Percentiles rank a stretch among this genome's conserved stretches.
Conservation (phyloP, 2,113 vertebrate species). For the Spermophilus dauricus region DNA sequence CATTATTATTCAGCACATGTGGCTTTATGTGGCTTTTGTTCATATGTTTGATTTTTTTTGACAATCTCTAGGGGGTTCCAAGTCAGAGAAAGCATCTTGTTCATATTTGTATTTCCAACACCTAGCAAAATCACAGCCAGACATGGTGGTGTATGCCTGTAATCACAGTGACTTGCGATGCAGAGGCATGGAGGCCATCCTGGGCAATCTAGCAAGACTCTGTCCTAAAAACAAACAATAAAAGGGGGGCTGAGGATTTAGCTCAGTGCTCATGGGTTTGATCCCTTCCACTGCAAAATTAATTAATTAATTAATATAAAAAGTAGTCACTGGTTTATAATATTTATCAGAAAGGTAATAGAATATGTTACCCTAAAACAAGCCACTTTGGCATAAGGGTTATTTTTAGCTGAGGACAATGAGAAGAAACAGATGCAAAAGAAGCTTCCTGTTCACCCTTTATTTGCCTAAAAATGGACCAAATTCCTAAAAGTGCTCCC, state of each 20-base stretch:
- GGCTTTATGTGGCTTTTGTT: neutral
- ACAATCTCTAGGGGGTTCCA: neutral
- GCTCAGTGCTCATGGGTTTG: too few relatives aligned
- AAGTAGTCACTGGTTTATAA: neutral
- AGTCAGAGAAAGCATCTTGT: neutral
- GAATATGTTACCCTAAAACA: neutral
- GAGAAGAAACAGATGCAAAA: neutral
- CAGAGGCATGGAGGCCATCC: too few relatives aligned
- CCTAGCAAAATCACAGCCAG: neutral
- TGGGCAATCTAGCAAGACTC: too few relatives aligned
- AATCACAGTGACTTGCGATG: too few relatives aligned
- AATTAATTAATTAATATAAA: too few relatives aligned
- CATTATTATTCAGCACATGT: neutral
- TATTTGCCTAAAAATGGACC: neutral
- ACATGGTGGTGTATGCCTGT: too few relatives aligned
- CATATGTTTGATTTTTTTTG: neutral
- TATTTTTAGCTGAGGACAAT: neutral
- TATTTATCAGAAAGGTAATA: neutral
- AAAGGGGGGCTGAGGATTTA: too few relatives aligned
- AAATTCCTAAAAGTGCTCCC: neutral
- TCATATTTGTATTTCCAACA: neutral
- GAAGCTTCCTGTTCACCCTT: neutral
- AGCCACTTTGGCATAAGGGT: neutral
- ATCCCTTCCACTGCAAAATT: too few relatives aligned
- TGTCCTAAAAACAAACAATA: too few relatives aligned